Conservation (phyloP, 2,888 invertebrate genomes). For the Sphaeridia pumilis region DNA sequence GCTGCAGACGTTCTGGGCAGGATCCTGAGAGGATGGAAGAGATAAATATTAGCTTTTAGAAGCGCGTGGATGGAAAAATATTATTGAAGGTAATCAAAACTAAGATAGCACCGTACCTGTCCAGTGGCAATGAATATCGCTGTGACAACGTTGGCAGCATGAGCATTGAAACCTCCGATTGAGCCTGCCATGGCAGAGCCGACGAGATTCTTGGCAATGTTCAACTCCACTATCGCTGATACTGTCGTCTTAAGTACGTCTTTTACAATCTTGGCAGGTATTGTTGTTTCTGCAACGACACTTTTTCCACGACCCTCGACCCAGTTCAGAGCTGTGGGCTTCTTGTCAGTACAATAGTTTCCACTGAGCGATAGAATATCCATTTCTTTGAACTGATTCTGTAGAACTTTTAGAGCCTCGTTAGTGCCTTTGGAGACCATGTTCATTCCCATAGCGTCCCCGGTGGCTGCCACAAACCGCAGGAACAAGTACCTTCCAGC, state of each 20-base stretch:
- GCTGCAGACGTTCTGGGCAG: conserved; percentile 91
- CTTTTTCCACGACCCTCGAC: conserved; percentile 85
- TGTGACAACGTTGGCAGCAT: conserved; percentile 96
- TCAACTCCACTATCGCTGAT: conserved; percentile 72
- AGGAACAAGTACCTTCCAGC: conserved; percentile 80
- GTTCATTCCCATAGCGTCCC: conserved; percentile 98
- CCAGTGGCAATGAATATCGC: conserved; percentile 98
- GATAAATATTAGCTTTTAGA: not conserved
- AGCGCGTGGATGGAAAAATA: too few relatives aligned
- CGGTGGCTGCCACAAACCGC: conserved; percentile 85
- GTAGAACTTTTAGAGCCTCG: conserved; percentile 63
- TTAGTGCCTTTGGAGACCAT: conserved; percentile 61
- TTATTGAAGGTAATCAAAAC: too few relatives aligned
- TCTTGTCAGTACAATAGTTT: conserved; percentile 96
- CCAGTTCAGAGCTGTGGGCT: conserved; percentile 96
- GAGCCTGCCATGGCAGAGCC: conserved; percentile 93
- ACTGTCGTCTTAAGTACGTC: conserved; percentile 77
- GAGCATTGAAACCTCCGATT: conserved; percentile 77
- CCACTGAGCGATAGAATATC: conserved; percentile 89
- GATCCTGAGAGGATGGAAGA: conserved; percentile 50
- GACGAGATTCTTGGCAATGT: conserved; percentile 82
- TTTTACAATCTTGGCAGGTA: conserved; percentile 63
- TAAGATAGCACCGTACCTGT: too few relatives aligned
- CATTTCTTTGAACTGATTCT: conserved; percentile 70
- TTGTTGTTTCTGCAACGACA: conserved; percentile 83